Conservation (phyloP, 1,140 invertebrate species). For the Caenorhabditis briggsae region DNA sequence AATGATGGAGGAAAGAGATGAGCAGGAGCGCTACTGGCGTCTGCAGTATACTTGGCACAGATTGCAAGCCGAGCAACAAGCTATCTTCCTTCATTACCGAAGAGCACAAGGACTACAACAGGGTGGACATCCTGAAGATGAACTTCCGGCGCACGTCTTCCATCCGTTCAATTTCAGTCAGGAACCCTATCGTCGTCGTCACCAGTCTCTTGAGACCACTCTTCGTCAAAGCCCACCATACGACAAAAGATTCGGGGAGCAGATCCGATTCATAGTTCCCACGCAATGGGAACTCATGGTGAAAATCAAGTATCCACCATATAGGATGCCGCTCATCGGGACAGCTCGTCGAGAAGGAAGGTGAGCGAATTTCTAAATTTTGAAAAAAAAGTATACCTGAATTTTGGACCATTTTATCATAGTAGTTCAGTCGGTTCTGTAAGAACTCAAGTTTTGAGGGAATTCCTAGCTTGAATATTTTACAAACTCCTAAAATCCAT, state of each 20-base stretch:
- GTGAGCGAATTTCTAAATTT: neutral
- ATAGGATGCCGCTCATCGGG: slow-evolving; percentile 25
- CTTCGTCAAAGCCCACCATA: neutral
- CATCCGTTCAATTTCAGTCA: neutral
- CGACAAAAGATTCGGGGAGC: neutral
- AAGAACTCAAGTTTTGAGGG: too few relatives aligned
- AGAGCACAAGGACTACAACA: too few relatives aligned
- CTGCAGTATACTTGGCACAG: too few relatives aligned
- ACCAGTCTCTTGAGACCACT: slow-evolving; percentile 8
- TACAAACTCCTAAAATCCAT: too few relatives aligned
- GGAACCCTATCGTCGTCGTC: neutral
- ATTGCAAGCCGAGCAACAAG: too few relatives aligned
- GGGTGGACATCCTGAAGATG: too few relatives aligned
- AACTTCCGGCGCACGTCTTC: too few relatives aligned
- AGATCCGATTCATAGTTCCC: neutral
- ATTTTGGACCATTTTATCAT: too few relatives aligned
- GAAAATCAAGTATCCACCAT: neutral
- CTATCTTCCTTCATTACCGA: too few relatives aligned
- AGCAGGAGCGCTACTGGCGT: too few relatives aligned
- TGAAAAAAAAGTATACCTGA: neutral
- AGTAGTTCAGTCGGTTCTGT: too few relatives aligned
- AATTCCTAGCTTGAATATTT: too few relatives aligned
- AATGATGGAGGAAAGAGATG: neutral
- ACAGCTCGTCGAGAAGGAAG: neutral
- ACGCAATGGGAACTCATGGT: neutral